Base-by-base conservation (phyloP, 2,113 vertebrate genomes). In the Callipepla californica region DNA sequence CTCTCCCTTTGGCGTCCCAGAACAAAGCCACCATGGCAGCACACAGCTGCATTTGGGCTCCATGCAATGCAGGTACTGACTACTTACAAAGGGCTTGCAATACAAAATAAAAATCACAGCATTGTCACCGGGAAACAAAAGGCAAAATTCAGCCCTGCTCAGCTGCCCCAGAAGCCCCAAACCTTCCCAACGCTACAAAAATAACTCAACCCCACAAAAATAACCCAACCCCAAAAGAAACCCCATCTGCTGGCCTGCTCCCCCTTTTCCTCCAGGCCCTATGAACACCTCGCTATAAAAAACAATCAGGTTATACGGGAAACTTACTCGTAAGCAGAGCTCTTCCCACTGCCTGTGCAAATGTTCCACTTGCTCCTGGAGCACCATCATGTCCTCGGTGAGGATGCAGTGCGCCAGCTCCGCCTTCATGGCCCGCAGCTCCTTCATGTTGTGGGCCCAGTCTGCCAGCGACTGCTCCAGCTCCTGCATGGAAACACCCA, bases 401-500 rank as follows among this genome's bases (percentile, higher is more conserved):
- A 98, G 97, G 96, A 99, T 94, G 95, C 97, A 98, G 93, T 97
- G 97, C 9, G 97, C 97, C 94, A 99, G 93, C 58, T 98, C 98
- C 5, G 92, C 97, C 97, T 98, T 98, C 98, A 98, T 97, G 92
- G 96, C 94, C 91, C 95, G 97, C 96, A 99, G 97, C 87, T 99
- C 98, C 74, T 97, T 97, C 96, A 98, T 97, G 97, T 97, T 96
- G 94, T 97, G 94, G 34, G 96, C 97, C 98, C 99, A 99, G 97
- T 97, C 97, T 74, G 97, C 97, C 96, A 99, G 97, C 22, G 97
- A 96, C 93, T 98, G 98, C 98, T 99, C 98, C 87, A 98, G 97
- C 96, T 98, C 98, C 99, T 99, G 98, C 98, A 98, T 98, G 97
- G 97, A 97, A 98, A 97, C 81, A 92, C 72, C 65, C 97, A 81